Evolutionary conservation across 2,797 vertebrate species (phyloP), one percentile per base, ranked within the genome.

Genomic region (Florisuga fusca): DNA sequence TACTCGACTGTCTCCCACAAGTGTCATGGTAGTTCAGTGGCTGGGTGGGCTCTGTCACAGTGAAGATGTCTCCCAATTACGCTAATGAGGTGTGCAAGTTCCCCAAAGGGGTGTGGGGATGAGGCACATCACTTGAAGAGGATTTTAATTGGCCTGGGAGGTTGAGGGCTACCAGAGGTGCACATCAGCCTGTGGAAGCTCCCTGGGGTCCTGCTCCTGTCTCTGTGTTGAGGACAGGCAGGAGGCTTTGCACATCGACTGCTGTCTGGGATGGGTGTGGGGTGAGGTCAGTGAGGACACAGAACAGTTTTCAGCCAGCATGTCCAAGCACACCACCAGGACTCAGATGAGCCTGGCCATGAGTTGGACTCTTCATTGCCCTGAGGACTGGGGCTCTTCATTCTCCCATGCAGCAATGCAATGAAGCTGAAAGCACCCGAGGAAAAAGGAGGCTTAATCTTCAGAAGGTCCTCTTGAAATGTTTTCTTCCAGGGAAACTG

Each of bases 71-170:
- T 90, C 62, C 88, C 86, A 95, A 93, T 96, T 96, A 97, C 53
- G 31, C 72, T 97, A 96, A 97, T 90, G 88, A 97, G 81, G 29
- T 54, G 45, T 45, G 41, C 63, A 66, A 73, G 74, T 36, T 91
- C 85, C 88, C 90, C 57, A 43, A 88, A 74, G 67, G 64, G 27
- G n/a, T 87, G 61, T 92, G 54, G 48, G 80, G 81, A 84, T 73
- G 71, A 84, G n/a, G 64, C 16, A 2, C 33, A 22, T 64, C 29
- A 2, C 58, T 89, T 67, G 45, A 90, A 93, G 36, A 84, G n/a
- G 74, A 67, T 93, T 96, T 96, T 96, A 96, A 96, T 97, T 96
- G 93, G 90, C 19, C n/a, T 69, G 88, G 71, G 89, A 93, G 36
- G 71, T 55, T 89, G 54, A 72, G 57, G 43, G 58, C 54, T 67